Percentiles rank a stretch among this genome's conserved stretches.
Evolutionary conservation across 1,140 invertebrate species (phyloP).

Genomic region (Acromyrmex charruanus): DNA sequence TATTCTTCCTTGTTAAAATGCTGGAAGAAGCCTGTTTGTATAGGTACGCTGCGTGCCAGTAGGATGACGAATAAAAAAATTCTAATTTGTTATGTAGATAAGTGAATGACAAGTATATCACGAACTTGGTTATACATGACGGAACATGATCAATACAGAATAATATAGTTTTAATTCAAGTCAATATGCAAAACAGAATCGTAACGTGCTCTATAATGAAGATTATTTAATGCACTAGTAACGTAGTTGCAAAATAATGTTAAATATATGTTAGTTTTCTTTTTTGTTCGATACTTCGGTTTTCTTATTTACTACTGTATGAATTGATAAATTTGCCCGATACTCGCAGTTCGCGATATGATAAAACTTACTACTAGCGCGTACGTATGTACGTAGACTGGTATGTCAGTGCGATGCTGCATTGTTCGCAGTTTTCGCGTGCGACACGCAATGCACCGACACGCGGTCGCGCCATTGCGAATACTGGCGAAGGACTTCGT

Average conservation of each 20-base stretch:
- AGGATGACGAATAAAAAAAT: slow-evolving; percentile 30
- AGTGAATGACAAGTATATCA: background rate
- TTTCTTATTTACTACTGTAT: background rate
- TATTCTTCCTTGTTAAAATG: background rate
- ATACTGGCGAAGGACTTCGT: slow-evolving; percentile 60
- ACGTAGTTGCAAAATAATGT: background rate
- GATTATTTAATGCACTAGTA: background rate
- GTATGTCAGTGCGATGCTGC: slow-evolving; percentile 15
- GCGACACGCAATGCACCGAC: slow-evolving; percentile 47
- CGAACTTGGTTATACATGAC: background rate
- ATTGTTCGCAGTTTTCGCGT: slow-evolving; percentile 43
- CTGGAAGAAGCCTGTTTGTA: background rate
- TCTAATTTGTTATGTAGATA: slow-evolving; percentile 42
- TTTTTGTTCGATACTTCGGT: background rate
- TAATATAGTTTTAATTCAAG: background rate
- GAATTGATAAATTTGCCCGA: slow-evolving; percentile 17
- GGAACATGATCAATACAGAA: background rate
- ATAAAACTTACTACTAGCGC: slow-evolving; percentile 3
- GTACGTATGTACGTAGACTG: background rate
- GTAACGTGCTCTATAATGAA: no score
- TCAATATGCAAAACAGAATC: background rate
- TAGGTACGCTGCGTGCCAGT: no score
- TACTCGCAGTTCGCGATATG: background rate
- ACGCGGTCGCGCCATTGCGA: slow-evolving; percentile 12
- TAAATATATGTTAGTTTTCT: background rate